Base-by-base conservation (phyloP, 1,140 invertebrate species). In the Saccostrea glomerata region DNA sequence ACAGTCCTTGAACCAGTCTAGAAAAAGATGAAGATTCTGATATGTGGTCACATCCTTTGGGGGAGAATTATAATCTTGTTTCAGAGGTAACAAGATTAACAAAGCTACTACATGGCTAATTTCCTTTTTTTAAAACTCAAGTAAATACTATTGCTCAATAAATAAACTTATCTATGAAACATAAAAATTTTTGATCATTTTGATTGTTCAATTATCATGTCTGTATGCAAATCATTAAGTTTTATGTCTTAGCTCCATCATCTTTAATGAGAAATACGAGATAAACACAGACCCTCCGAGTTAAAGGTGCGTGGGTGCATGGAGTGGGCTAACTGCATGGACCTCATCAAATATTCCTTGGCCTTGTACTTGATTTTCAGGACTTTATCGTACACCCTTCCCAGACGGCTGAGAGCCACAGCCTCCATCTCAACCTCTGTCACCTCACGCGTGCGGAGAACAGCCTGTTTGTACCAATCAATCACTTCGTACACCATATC, bases 401-500 rank as follows among this genome's bases (percentile, higher is more conserved):
- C 91, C 6, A 92, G 60, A 17, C 88, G 60, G 58, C 89, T 89
- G 1, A 89, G 60, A 30, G 90, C 91, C n/a, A 90, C 88, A 9
- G 91, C 91, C 56, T 92, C 91, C 82, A 88, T 84, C 70, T 90
- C 88, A 7, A 91, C 63, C 36, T 93, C 92, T 13, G 85, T 89
- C 6, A 89, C 82, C 70, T 92, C 91, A n/a, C 92, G 83, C n/a
- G 92, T 91, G 40, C 88, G 87, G 36, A 90, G 20, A 11, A 91
- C 85, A 13, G 92, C 90, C 73, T 89, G 58, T 82, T 89, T 91
- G 70, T 92, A 91, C 91, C 91, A 93, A 82, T 93, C 93, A 0
- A 92, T 89, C 0, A 92, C 86, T 40, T 93, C 92, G 82, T 89
- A 92, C 5, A 92, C 88, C 88, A 93, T 90, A 66, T 92, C 91